Evolutionary conservation across 1,140 invertebrate species (phyloP).

Genomic region (Asbolus verrucosus): DNA sequence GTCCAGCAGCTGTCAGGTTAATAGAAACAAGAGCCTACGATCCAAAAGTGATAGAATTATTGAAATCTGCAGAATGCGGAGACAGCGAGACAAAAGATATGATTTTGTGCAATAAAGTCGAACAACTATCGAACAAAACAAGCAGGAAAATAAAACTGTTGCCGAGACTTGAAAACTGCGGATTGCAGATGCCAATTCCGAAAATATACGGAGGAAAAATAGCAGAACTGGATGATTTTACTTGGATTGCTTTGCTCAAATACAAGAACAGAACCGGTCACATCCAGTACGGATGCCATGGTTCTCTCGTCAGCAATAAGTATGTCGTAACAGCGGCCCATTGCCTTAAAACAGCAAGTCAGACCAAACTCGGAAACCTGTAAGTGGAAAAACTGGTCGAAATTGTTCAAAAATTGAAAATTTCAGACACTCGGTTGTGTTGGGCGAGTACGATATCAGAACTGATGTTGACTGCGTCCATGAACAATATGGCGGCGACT

Average conservation of each 20-base stretch:
- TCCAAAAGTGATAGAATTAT: not conserved
- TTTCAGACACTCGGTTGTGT: slow-evolving; percentile 59
- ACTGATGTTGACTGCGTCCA: slow-evolving; percentile 67
- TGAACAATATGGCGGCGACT: slow-evolving; percentile 51
- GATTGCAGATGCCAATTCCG: not conserved
- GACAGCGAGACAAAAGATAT: slow-evolving; percentile 2
- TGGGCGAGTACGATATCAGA: slow-evolving; percentile 68
- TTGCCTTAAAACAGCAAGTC: slow-evolving; percentile 63
- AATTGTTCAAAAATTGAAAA: slow-evolving; percentile 7
- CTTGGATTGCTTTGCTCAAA: slow-evolving; percentile 63
- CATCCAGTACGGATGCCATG: slow-evolving; percentile 65
- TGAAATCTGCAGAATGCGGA: not conserved
- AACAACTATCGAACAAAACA: too few species aligned
- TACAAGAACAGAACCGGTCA: slow-evolving; percentile 54
- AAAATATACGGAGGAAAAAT: slow-evolving; percentile 54
- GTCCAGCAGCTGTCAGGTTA: not conserved
- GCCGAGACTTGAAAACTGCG: not conserved
- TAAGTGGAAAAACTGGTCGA: too few species aligned
- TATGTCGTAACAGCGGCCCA: slow-evolving; percentile 71
- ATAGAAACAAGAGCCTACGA: not conserved
- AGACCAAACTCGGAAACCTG: slow-evolving; percentile 48
- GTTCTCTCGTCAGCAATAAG: slow-evolving; percentile 65
- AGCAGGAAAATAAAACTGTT: not conserved
- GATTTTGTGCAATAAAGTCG: too few species aligned
- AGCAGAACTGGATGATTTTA: slow-evolving; percentile 69